Evolutionary conservation across 2,888 invertebrate species (phyloP).

Genomic region (Molanna angustata): DNA sequence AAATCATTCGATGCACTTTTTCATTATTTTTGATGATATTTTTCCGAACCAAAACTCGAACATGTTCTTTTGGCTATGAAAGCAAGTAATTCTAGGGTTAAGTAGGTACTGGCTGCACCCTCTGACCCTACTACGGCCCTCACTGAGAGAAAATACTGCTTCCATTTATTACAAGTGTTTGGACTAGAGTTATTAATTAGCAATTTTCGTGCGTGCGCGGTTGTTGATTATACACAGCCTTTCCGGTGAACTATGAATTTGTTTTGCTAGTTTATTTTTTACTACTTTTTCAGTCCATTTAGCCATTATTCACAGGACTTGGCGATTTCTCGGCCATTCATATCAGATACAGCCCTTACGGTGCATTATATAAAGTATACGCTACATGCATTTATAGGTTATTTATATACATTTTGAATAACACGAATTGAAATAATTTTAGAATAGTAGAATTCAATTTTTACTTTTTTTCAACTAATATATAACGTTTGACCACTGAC

Average conservation of each 20-base stretch:
- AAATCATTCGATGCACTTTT: too few species aligned
- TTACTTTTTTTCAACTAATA: too few species aligned
- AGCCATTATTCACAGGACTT: constrained; percentile 27
- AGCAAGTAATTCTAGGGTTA: too few species aligned
- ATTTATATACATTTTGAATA: too few species aligned
- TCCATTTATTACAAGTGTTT: constrained; percentile 33
- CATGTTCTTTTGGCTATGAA: too few species aligned
- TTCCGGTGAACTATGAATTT: constrained; percentile 32
- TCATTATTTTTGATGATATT: too few species aligned
- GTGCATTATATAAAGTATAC: constrained; percentile 2
- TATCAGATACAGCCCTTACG: constrained; percentile 29
- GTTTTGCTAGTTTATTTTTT: constrained; percentile 29
- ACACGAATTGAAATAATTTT: too few species aligned
- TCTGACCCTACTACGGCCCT: too few species aligned
- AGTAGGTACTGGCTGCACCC: too few species aligned
- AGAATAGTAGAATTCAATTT: too few species aligned
- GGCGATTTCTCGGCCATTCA: constrained; percentile 31
- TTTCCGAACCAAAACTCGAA: too few species aligned
- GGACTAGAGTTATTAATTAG: constrained; percentile 34
- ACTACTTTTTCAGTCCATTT: constrained; percentile 17
- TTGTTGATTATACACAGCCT: constrained; percentile 31
- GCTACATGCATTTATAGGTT: neutral
- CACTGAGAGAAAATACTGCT: constrained; percentile 28
- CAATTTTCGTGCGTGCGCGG: constrained; percentile 33
- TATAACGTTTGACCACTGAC: too few species aligned